phyloP scores from a whole-genome alignment of 2,113 vertebrate species.

The Misgurnus mizolepis region DNA sequence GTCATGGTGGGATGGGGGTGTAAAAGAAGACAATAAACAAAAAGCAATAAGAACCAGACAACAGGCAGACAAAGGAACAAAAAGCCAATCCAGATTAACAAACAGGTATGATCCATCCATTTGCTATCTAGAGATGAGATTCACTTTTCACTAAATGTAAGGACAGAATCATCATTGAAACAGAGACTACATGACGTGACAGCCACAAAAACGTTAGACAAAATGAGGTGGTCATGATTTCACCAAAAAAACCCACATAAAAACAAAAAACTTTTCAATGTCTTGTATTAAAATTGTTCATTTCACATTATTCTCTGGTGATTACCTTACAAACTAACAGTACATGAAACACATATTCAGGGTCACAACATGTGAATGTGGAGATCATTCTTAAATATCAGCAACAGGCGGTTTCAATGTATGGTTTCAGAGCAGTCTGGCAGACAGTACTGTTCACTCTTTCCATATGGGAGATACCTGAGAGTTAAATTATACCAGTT shows the following conservation, averaged over 20 bases:
- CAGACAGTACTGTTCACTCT: no score
- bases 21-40: slow-evolving; percentile 2
- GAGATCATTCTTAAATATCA: slow-evolving; percentile 49
- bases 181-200: background rate
- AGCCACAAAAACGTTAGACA: background rate
- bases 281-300: no score
- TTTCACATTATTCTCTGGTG: background rate
- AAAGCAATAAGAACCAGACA: slow-evolving; percentile 6
- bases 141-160: slow-evolving; percentile 3
- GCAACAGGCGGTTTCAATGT: slow-evolving; percentile 23
- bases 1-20: background rate
- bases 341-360: slow-evolving; percentile 25
- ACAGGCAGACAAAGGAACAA: slow-evolving; percentile 7
- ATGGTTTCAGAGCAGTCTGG: no score
- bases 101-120: background rate
- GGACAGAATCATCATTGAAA: slow-evolving; percentile 11
- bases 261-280: no score
- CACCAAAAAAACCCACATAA: no score
- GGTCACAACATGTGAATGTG: slow-evolving; percentile 39
- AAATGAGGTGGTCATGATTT: background rate
- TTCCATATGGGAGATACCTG: slow-evolving; percentile 49
- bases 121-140: slow-evolving; percentile 6
- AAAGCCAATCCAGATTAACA: slow-evolving; percentile 16
- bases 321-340: background rate
- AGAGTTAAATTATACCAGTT: slow-evolving; percentile 33